phyloP scores from a whole-genome alignment of 2,888 invertebrate species.

The Seira musarum region DNA sequence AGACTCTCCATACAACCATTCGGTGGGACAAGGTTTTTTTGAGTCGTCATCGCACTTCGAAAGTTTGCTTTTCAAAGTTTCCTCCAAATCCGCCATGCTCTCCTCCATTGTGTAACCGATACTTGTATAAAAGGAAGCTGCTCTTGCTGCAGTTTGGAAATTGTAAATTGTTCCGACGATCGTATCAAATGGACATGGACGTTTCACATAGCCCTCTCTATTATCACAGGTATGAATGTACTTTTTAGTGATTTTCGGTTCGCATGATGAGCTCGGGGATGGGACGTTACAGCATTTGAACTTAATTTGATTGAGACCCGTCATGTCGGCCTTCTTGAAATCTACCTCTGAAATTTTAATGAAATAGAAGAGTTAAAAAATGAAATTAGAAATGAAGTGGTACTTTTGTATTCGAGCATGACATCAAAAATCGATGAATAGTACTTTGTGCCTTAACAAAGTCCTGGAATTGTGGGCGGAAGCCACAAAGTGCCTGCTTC shows the following conservation, averaged over 20 bases:
- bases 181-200: conserved; percentile 14
- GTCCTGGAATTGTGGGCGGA: conserved; percentile 24
- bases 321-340: conserved; percentile 13
- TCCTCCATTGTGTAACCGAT: conserved; percentile 17
- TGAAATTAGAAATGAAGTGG: too few relatives aligned
- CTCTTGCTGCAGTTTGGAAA: not conserved
- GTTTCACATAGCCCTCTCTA: not conserved
- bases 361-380: too few relatives aligned
- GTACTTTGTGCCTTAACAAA: too few relatives aligned
- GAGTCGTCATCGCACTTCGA: not conserved
- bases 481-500: conserved; percentile 35
- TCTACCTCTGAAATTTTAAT: not conserved
- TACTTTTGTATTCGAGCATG: too few relatives aligned
- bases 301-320: conserved; percentile 26
- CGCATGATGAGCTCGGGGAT: not conserved
- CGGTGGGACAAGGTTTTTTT: not conserved
- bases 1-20: not conserved
- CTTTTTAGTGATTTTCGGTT: not conserved
- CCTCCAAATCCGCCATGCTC: not conserved
- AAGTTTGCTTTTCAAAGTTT: not conserved
- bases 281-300: conserved; percentile 34
- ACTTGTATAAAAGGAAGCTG: conserved; percentile 14
- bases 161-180: conserved; percentile 21
- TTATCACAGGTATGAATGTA: conserved; percentile 33
- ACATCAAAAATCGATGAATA: conserved; percentile 8